Percentiles rank a stretch among this genome's conserved stretches.
Evolutionary conservation across 2,797 vertebrate species (phyloP).

Genomic region (Brotogeris chrysoptera): DNA sequence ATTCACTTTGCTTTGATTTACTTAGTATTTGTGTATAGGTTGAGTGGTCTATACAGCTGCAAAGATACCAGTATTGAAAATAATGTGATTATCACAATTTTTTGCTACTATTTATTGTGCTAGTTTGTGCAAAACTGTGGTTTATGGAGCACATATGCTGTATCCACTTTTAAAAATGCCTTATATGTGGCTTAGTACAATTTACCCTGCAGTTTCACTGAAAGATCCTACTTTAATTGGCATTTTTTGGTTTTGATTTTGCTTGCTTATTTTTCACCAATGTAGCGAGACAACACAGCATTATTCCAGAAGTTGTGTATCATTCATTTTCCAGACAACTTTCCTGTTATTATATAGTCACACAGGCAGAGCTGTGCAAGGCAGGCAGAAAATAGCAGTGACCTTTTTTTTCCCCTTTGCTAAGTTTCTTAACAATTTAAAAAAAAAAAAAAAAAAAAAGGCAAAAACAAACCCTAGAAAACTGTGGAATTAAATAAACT

Average conservation of each 20-base stretch:
- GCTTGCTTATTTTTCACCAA: neutral
- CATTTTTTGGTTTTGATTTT: neutral
- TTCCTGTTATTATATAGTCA: neutral
- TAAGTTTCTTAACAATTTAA: neutral
- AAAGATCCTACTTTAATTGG: neutral
- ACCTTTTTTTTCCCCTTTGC: neutral
- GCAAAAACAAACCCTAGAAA: neutral
- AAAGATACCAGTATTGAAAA: neutral
- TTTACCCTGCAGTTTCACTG: neutral
- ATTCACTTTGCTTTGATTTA: conserved; percentile 58
- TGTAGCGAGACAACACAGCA: neutral
- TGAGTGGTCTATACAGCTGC: neutral
- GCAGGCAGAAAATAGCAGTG: neutral
- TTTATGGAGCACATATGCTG: neutral
- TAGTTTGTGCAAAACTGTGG: neutral
- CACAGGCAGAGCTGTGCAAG: neutral
- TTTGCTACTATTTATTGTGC: neutral
- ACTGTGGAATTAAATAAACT: neutral
- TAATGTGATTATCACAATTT: neutral
- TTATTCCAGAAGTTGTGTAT: neutral
- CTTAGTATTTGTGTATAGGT: neutral
- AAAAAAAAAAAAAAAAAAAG: rapidly evolving
- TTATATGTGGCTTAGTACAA: neutral
- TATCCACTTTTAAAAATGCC: neutral
- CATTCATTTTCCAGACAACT: neutral